Evolutionary conservation across 2,113 vertebrate genomes (phyloP).

Genomic region (Podocnemis expansa): DNA sequence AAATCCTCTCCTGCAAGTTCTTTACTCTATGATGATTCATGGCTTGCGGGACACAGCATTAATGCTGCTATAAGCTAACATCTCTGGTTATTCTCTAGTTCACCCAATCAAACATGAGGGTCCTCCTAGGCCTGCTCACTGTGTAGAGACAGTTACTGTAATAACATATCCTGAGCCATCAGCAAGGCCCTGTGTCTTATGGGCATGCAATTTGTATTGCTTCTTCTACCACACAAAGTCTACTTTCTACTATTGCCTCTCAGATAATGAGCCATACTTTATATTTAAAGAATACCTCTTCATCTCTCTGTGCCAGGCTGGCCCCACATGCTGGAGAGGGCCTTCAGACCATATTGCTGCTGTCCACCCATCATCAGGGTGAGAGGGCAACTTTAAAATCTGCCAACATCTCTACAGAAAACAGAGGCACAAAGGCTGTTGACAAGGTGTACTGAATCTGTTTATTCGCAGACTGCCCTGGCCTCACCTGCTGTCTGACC

Average conservation of each 20-base stretch:
- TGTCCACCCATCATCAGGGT: not conserved
- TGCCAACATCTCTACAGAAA: rapidly evolving
- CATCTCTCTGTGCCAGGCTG: not conserved
- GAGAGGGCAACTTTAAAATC: conserved; percentile 4
- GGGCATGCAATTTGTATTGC: no score
- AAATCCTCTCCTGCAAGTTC: not conserved
- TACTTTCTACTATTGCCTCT: no score
- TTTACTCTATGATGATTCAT: not conserved
- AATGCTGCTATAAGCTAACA: not conserved
- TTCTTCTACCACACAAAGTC: no score
- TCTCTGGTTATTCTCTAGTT: not conserved
- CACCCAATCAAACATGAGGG: not conserved
- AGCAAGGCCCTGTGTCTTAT: no score
- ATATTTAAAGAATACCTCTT: not conserved
- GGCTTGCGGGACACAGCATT: not conserved
- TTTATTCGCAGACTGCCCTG: not conserved
- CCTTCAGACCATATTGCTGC: not conserved
- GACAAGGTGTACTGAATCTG: not conserved
- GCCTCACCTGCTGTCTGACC: not conserved
- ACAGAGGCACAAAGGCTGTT: not conserved
- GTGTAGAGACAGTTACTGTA: not conserved
- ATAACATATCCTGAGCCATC: not conserved
- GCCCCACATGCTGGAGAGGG: not conserved
- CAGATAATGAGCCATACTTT: not conserved
- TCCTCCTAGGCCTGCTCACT: not conserved